A percentile compares a stretch with the other conserved stretches of the same genome.
Evolutionary conservation across 2,797 vertebrate genomes (phyloP).

Genomic region (Pantherophis alleghaniensis): DNA sequence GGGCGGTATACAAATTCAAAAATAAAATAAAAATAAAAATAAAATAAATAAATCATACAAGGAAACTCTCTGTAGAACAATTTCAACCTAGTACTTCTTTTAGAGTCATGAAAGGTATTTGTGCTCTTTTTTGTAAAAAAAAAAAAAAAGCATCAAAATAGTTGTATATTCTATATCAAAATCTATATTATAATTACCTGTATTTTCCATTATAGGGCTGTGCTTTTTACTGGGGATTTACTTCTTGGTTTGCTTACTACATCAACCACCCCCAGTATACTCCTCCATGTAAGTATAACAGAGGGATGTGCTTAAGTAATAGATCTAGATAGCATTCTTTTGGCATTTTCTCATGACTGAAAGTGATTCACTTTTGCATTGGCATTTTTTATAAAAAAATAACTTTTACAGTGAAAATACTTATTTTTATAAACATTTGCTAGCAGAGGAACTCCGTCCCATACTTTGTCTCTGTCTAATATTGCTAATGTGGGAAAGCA

Average conservation of each 20-base stretch:
- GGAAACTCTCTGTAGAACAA: not conserved
- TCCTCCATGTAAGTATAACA: slow-evolving; percentile 65
- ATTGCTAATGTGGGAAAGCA: not conserved
- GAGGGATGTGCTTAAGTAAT: not conserved
- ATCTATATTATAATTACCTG: not conserved
- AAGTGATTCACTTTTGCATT: not conserved
- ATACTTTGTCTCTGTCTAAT: not conserved
- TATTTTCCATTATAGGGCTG: slow-evolving; percentile 69
- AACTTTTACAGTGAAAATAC: not conserved
- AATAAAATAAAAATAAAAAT: too few relatives aligned
- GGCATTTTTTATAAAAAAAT: not conserved
- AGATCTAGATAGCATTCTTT: not conserved
- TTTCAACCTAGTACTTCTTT: not conserved
- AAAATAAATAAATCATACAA: not conserved
- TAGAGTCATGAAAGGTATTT: not conserved
- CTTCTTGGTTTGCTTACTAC: slow-evolving; percentile 73
- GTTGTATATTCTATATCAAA: not conserved
- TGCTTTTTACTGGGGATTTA: slow-evolving; percentile 80
- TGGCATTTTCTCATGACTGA: not conserved
- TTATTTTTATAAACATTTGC: not conserved
- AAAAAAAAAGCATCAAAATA: too few relatives aligned
- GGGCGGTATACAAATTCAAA: too few relatives aligned
- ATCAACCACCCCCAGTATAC: slow-evolving; percentile 75
- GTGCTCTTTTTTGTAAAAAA: not conserved
- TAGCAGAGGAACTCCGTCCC: not conserved